Conservation (phyloP, 1,140 invertebrate genomes). For the Caenorhabditis latens region DNA sequence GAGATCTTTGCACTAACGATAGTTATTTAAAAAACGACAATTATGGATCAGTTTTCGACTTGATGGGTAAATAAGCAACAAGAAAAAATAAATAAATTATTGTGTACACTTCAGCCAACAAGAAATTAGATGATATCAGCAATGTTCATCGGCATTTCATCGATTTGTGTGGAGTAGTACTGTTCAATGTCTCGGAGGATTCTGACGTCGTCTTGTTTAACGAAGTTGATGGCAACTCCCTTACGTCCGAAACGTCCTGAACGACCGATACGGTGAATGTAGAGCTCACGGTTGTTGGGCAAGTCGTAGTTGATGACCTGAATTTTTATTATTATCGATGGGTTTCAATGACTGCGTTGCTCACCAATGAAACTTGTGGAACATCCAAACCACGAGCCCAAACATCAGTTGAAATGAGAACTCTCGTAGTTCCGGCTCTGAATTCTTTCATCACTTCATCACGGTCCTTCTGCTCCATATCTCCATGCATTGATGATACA, state of each 20-base stretch:
- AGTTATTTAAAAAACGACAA: too few species aligned
- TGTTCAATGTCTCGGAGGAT: conserved; percentile 99
- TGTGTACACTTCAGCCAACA: background rate
- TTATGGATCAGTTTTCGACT: too few species aligned
- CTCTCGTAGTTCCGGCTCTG: conserved; percentile 90
- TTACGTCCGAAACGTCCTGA: conserved; percentile 97
- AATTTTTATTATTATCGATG: conserved; percentile 30
- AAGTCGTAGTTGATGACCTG: conserved; percentile 96
- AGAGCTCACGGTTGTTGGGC: conserved; percentile 98
- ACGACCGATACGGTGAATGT: conserved; percentile 98
- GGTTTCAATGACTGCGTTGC: background rate
- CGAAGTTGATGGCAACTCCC: conserved; percentile 99
- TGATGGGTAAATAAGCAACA: background rate
- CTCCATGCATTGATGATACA: conserved; percentile 98
- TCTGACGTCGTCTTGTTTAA: conserved; percentile 98
- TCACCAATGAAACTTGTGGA: conserved; percentile 92
- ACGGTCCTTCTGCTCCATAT: conserved; percentile 99
- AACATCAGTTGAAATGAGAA: conserved; percentile 98
- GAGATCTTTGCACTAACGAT: background rate
- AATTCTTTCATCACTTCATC: conserved; percentile 99
- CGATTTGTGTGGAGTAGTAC: conserved; percentile 99
- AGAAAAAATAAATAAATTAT: conserved; percentile 2
- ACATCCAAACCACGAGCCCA: conserved; percentile 99
- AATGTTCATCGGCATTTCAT: conserved; percentile 99
- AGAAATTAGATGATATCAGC: conserved; percentile 72